Percentiles rank a stretch among this genome's conserved stretches.
phyloP scores from a whole-genome alignment of 2,797 vertebrate species.

The Macroramphosus scolopax region DNA sequence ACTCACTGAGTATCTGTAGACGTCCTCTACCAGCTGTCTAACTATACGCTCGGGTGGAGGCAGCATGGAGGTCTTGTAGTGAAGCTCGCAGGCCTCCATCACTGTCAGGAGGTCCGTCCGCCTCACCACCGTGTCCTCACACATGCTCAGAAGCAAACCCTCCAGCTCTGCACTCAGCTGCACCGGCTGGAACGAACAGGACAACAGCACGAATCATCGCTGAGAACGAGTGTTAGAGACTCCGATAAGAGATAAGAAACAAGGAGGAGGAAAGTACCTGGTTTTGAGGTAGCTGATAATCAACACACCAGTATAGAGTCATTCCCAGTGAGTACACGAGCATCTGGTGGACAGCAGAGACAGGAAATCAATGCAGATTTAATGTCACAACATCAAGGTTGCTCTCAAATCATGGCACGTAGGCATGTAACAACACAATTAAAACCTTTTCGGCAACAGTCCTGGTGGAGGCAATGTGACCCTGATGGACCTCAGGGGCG shows the following conservation, averaged over 20 bases:
- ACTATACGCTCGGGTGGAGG: slow-evolving; percentile 72
- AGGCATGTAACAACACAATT: not conserved
- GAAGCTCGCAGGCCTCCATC: slow-evolving; percentile 77
- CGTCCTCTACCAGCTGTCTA: slow-evolving; percentile 79
- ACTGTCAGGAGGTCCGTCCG: slow-evolving; percentile 77
- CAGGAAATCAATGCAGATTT: not conserved
- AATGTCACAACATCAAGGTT: too few relatives aligned
- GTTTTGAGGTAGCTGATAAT: slow-evolving; percentile 85
- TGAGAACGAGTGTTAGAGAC: not conserved
- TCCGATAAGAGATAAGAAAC: not conserved
- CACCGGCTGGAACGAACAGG: slow-evolving; percentile 72
- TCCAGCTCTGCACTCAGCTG: slow-evolving; percentile 80
- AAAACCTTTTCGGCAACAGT: slow-evolving; percentile 71
- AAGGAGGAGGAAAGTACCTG: slow-evolving; percentile 70
- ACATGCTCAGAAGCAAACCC: slow-evolving; percentile 83
- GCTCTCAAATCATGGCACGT: too few relatives aligned
- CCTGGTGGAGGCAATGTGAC: slow-evolving; percentile 47
- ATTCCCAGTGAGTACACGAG: slow-evolving; percentile 89
- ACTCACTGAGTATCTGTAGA: slow-evolving; percentile 73
- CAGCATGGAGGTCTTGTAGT: slow-evolving; percentile 70
- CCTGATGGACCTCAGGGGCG: slow-evolving; percentile 81
- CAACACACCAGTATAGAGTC: slow-evolving; percentile 90
- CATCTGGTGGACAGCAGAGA: slow-evolving; percentile 75
- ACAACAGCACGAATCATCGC: not conserved
- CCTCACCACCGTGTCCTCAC: slow-evolving; percentile 78